Evolutionary conservation across 2,113 vertebrate genomes (phyloP), one percentile per base, ranked within the genome.

Genomic region (Labeo rohita): DNA sequence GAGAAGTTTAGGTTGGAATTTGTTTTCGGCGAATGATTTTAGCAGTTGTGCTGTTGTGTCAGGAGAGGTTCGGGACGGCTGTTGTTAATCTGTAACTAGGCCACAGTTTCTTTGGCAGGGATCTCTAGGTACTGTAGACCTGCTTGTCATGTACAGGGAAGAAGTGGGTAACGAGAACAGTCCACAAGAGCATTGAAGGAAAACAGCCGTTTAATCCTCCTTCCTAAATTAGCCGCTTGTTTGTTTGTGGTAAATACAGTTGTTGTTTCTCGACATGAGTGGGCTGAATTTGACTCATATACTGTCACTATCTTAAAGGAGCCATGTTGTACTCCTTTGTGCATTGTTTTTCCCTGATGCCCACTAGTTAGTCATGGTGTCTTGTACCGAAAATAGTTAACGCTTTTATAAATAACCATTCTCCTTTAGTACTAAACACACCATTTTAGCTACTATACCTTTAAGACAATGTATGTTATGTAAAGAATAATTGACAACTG

Each of bases 51-150:
- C 23, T 77, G 45, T 43, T 80, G 84, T 72, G 39, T 70, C 9
- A 47, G 68, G 18, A 56, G 8, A 66, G 49, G 36, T 86, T 68
- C n/a, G 59, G 65, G 76, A 68, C 36, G 9, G 72, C 36, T 83
- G 75, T 72, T 84, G 85, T 88, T 85, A 85, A 87, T 75, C 47
- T 87, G 83, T 83, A 87, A 90, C 83, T 83, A 85, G 87, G 82
- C 34, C 80, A 80, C 28, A 45, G 77, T 70, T 85, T 50, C 50
- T 61, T 86, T 88, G 87, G 65, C 82, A 78, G 43, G 43, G 39
- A 73, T 84, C 80, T 85, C 36, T n/a, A 23, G 50, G 70, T 83
- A 50, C 54, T n/a, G 61, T 68, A 56, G 39, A 74, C 50, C 63
- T 68, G 70, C 77, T 56, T 79, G 78, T 81, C 54, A 72, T 61